Evolutionary conservation across 2,113 vertebrate genomes (phyloP), one percentile per base, ranked within the genome.

Genomic region (Tringa solitaria): DNA sequence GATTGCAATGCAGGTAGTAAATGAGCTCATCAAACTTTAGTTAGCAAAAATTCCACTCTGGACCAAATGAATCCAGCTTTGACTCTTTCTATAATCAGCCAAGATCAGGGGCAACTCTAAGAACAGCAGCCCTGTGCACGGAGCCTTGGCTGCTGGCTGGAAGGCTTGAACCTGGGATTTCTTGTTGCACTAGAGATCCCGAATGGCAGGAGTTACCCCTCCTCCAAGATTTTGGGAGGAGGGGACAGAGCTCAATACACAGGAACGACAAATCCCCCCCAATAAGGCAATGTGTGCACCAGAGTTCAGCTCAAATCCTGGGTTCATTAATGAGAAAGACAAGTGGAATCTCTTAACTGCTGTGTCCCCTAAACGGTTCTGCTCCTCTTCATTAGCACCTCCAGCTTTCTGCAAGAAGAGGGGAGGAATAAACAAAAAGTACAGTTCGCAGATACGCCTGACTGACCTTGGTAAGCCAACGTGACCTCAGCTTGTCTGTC

Each of bases 1-100:
- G 95, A 90, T 64, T 95, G 94, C 84, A 70, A 48, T 18, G 78
- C 91, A 95, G 93, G 95, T 90, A 95, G 89, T 33, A 67, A 93
- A 96, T 54, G 83, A 93, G 79, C 63, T 95, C 90, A 81, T 90
- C 94, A 81, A 16, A 83, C 18, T 81, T 80, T 14, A 90, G 75
- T 54, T 50, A 50, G 83, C 54, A 86, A 67, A 65, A 92, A 73
- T 59, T 80, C 88, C 43, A 43, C 41, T 53, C 72, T 24, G 76
- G 72, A 32, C 54, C 67, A 30, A 75, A 77, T 5, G 22, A 70
- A 84, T 26, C 63, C 69, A 69, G 48, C 39, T 59, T 43, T 10
- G 7, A 8, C 67, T 85, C 78, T 14, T n/a, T 4, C 35, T 48
- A 8, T 0, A 64, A 60, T 13, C 65, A 87, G 70, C 43, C 2